Base-by-base conservation (phyloP, 1,140 invertebrate genomes). In the Drosophila gunungcola region DNA sequence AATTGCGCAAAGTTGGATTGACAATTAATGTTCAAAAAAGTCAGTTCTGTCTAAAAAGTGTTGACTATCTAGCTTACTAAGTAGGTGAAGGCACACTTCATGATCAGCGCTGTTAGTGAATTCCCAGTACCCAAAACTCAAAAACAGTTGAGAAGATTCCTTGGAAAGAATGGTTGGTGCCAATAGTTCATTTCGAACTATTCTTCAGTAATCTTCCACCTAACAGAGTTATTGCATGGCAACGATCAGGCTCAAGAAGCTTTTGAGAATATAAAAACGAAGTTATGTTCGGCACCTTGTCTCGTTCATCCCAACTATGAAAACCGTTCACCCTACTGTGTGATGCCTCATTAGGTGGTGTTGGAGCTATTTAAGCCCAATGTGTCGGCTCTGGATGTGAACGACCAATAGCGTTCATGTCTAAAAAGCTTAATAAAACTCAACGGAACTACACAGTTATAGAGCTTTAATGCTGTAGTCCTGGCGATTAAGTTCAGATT, bases 41-140 rank as follows among this genome's bases (percentile, higher is more conserved):
- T 21, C 16, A 21, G 16, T 21, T 6, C 12, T n/a, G n/a, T 13
- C 5, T 13, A 2, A 49, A 56, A 4, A 56, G 21, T 2, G 63
- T 56, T 12, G 62, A 45, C 10, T 56, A 42, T 10, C 51, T 41
- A 5, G 39, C 4, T 6, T 41, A 41, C 4, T 11, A 13, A 4
- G 39, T 41, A 3, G 39, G 39, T 4, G n/a, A 46, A 11, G 62
- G 45, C 45, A 56, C 38, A 49, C 41, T 21, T 6, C 36, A 25
- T 34, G 27, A 16, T 41, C 48, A 32, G 48, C 38, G 39, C 39
- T 0, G n/a, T 41, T 3, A 41, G 39, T 3, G 39, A 41, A 5
- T 51, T 61, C 16, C 41, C 58, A 21, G 13, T 61, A 3, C 58
- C 46, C 5, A 61, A 61, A 16, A 6, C 13, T 21, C 16, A 52